Evolutionary conservation across 2,888 invertebrate species (phyloP).

Genomic region (Nebria salina): DNA sequence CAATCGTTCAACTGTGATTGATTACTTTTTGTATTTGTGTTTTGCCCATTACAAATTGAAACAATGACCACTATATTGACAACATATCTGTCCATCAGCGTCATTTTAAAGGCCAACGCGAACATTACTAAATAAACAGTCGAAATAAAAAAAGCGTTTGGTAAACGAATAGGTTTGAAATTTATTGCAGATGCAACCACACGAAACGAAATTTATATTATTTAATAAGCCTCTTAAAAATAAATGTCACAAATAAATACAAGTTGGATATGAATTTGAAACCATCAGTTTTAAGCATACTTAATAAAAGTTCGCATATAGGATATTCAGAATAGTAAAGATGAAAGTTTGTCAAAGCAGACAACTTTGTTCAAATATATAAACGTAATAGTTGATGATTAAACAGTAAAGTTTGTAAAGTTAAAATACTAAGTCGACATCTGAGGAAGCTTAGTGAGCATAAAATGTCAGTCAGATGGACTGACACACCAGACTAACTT

Average conservation of each 20-base stretch:
- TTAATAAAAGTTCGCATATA: not conserved
- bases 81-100: not conserved
- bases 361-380: not conserved
- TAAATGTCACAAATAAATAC: not conserved
- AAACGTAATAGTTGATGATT: not conserved
- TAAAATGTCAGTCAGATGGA: not conserved
- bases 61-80: not conserved
- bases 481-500: not conserved
- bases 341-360: not conserved
- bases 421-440: not conserved
- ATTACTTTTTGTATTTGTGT: not conserved
- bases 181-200: too few relatives aligned
- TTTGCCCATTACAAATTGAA: not conserved
- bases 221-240: not conserved
- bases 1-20: conserved; percentile 1
- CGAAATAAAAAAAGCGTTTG: too few relatives aligned
- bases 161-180: too few relatives aligned
- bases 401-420: not conserved
- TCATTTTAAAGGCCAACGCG: too few relatives aligned
- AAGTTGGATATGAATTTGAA: not conserved
- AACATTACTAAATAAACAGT: too few relatives aligned
- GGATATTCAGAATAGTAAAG: not conserved
- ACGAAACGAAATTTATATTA: too few relatives aligned
- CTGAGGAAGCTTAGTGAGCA: not conserved
- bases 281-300: not conserved